Evolutionary conservation across 1,140 invertebrate genomes (phyloP), one percentile per base, ranked within the genome.

Genomic region (Scylla paramamosain): DNA sequence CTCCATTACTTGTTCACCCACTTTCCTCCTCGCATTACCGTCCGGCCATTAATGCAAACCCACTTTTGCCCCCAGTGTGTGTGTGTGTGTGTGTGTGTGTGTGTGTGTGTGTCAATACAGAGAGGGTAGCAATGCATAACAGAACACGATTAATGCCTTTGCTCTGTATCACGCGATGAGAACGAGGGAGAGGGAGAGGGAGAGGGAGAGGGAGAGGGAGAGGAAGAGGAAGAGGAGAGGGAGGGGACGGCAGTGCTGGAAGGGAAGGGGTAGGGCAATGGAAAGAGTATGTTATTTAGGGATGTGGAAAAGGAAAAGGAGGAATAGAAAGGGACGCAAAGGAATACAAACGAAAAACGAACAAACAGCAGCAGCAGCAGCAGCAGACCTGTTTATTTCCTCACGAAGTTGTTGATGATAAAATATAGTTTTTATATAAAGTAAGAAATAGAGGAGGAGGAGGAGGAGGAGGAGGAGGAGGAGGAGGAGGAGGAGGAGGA

Each of bases 81-180:
- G 59, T 67, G 59, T 67, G 59, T 67, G 59, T 67, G 59, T 67
- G 59, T 67, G 59, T 67, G 59, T 67, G 59, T 67, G 59, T 67
- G 59, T 67, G 59, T 67, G 59, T 67, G 59, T 67, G 59, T 67
- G 59, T 67, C 20, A 67, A 67, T 10, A 67, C 8, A 67, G 8
- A 16, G 59, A 25, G 48, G 59, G 59, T 48, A 48, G 6, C 46
- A 48, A 14, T 48, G 46, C 46, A 48, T 48, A 48, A 48, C 46
- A 48, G 4, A 48, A 7, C 46, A 48, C 46, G 46, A 48, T 48
- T 48, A 48, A 48, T 48, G 46, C 14, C 46, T 48, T 48, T 48
- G 46, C 14, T 48, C 4, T 48, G 46, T 48, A 48, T 48, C 46
- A 48, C 46, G 46, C 46, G 46, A 48, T 48, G 59, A 67, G 59